Evolutionary conservation across 2,797 vertebrate genomes (phyloP), one percentile per base, ranked within the genome.

Genomic region (Acanthornis magna): DNA sequence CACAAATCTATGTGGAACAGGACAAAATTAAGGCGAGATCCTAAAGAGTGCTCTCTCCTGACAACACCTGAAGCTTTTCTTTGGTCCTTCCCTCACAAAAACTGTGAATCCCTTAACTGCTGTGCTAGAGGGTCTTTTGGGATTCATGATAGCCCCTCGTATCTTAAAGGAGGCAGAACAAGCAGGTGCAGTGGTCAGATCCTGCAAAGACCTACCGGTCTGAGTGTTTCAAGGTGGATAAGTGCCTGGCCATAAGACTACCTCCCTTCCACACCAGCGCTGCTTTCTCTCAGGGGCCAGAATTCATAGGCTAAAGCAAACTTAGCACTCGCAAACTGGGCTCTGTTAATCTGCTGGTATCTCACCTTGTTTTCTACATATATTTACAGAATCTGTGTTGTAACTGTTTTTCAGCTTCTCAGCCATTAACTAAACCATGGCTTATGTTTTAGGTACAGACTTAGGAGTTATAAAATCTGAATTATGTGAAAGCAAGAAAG

Each of bases 211-310:
- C 2, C 0, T 1, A 40, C 1, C 2, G 5, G 18, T 20, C 43
- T 17, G 29, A 34, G 16, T 1, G 9, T 21, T 0, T 32, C 30
- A 17, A 66, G 18, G 11, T 19, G 19, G 36, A 34, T 4, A 48
- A 17, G 3, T 0, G 1, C 8, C 6, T 34, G 29, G 16, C 4
- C 5, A 11, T 12, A 14, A 5, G 0, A 0, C 5, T 9, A 23
- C 8, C 14, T 71, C 19, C 6, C 20, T 71, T 74, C 26, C 9
- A 34, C 12, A 9, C 10, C 26, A 36, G 13, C 7, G 11, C 15
- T 22, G 54, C 60, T 10, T 76, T 57, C 32, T 50, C 16, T 10
- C 4, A 42, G 4, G 9, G 12, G 10, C 5, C 2, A 7, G 17
- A 73, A 58, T 11, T 10, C 1, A 0, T 4, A 42, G 42, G 48